Evolutionary conservation across 2,797 vertebrate genomes (phyloP).

Genomic region (Malurus splendens): DNA sequence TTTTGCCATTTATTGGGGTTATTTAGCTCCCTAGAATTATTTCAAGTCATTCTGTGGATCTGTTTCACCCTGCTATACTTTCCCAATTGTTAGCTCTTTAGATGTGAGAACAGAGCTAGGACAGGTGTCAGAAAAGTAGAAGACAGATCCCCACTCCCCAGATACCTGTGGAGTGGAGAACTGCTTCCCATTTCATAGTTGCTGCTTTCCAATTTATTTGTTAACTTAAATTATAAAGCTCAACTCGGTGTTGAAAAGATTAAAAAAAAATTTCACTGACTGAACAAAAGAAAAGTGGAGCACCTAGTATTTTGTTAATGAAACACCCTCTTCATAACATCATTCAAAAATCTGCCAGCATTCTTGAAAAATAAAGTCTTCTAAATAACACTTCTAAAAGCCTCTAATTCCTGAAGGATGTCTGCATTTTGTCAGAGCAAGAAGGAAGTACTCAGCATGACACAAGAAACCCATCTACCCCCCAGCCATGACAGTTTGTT

Average conservation of each 20-base stretch:
- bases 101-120: not conserved
- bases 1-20: not conserved
- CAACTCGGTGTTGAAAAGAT: not conserved
- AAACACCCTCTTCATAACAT: not conserved
- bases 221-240: not conserved
- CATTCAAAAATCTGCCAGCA: not conserved
- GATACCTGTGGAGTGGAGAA: not conserved
- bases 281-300: not conserved
- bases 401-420: not conserved
- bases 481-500: not conserved
- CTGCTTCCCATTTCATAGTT: not conserved
- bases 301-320: not conserved
- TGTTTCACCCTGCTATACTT: not conserved
- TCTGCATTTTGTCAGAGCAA: not conserved
- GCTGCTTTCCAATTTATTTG: not conserved
- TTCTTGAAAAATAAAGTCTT: not conserved
- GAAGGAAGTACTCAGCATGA: not conserved
- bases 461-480: not conserved
- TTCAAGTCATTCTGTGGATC: not conserved
- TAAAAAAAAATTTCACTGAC: not conserved
- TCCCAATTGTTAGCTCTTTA: not conserved
- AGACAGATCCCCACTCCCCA: not conserved
- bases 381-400: not conserved
- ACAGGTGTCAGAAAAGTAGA: not conserved
- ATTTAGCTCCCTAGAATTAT: not conserved